Base-by-base conservation (phyloP, 2,888 invertebrate species). In the Epinotia bilunana region DNA sequence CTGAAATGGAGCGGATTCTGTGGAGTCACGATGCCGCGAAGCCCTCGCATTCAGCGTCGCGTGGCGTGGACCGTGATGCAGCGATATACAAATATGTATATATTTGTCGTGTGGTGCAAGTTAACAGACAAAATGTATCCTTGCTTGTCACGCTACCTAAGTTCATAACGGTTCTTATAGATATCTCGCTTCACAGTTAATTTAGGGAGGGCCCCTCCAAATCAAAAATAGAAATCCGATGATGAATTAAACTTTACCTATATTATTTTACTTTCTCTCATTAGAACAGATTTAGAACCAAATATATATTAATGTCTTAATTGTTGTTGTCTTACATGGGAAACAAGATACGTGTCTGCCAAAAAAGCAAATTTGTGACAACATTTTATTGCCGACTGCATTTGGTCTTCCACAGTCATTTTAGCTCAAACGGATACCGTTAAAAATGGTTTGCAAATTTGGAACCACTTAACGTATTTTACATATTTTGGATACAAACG, bases 1-100 rank as follows among this genome's bases (percentile, higher is more conserved):
- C 89, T 88, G 90, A 91, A 93, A 91, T 92, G 90, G 88, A 89
- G 88, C 85, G 86, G 87, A 91, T 88, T 87, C 87, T 92, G 92
- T 87, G 82, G 83, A 91, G 93, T 93, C 93, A 93, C 88, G 88
- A 82, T 82, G 81, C 84, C 85, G 83, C 85, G 86, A 86, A 86
- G 88, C 85, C 84, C 86, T 86, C 84, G 83, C 80, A 81, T 80
- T 86, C 82, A 82, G 86, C 83, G 83, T 81, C 83, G 87, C 87
- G 85, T 86, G 87, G 84, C 84, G 82, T 81, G 84, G 79, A 81
- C 81, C 86, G 83, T 92, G 92, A 91, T 88, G 85, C 86, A 86
- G 91, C 91, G 85, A 85, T 65, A 86, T 53, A 53, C 53, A 53
- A n/a, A 53, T n/a, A n/a, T 49, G 16, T 49, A 16, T n/a, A 53